phyloP scores from a whole-genome alignment of 1,140 invertebrate species.

The Plutomurus gul region DNA sequence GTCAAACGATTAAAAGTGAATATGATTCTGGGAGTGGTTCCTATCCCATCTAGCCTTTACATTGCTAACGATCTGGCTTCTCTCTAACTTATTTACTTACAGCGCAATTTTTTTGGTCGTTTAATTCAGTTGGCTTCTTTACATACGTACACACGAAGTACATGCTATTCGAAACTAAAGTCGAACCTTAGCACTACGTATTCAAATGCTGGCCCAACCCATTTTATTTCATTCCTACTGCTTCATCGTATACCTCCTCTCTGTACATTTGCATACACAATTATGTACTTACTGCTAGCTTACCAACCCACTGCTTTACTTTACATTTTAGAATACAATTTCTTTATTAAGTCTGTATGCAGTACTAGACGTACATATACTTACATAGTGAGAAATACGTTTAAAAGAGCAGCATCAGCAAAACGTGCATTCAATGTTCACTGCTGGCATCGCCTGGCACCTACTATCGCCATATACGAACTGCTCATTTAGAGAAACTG shows the following conservation, averaged over 20 bases:
- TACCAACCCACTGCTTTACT: background rate
- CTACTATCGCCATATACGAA: too few relatives aligned
- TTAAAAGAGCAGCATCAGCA: background rate
- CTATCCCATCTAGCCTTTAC: background rate
- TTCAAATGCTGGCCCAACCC: slow-evolving; percentile 3
- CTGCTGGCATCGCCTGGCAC: too few relatives aligned
- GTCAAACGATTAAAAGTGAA: slow-evolving; percentile 3
- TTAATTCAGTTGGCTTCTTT: slow-evolving; percentile 18
- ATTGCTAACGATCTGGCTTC: background rate
- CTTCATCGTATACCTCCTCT: background rate
- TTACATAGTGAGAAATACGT: background rate
- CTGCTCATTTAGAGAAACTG: too few relatives aligned
- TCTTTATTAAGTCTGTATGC: background rate
- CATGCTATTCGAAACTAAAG: background rate
- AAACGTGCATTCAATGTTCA: background rate
- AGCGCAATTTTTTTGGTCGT: background rate
- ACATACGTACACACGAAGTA: background rate
- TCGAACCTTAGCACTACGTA: background rate
- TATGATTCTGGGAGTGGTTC: background rate
- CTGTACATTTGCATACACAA: background rate
- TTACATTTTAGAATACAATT: background rate
- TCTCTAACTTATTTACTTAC: background rate
- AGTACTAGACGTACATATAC: too few relatives aligned
- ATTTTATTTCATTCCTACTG: background rate
- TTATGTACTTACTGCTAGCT: too few relatives aligned